phyloP scores from a whole-genome alignment of 2,113 vertebrate genomes.

The Lepisosteus oculatus region DNA sequence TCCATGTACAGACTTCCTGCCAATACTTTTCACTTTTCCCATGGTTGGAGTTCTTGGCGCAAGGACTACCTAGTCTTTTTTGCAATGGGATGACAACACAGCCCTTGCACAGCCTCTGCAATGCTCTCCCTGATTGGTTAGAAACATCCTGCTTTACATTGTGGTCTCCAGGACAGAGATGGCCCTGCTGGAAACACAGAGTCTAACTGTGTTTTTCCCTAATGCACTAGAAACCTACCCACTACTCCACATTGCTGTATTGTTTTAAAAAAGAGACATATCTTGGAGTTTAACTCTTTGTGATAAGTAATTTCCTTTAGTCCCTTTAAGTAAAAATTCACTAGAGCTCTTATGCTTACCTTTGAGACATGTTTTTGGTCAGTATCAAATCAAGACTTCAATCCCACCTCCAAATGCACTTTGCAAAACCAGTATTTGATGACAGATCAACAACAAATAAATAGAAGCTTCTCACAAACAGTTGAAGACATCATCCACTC shows the following conservation, averaged over 20 bases:
- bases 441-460: too few species aligned
- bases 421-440: too few species aligned
- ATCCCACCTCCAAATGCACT: too few species aligned
- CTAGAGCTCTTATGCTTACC: too few species aligned
- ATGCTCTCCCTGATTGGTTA: constrained; percentile 19
- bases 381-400: too few species aligned
- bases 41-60: constrained; percentile 22
- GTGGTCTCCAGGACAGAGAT: neutral
- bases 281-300: neutral
- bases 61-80: constrained; percentile 4
- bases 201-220: neutral
- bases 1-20: constrained; percentile 1
- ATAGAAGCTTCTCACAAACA: too few species aligned
- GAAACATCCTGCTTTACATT: constrained; percentile 6
- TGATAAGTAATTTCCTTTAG: neutral
- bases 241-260: neutral
- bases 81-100: constrained; percentile 24
- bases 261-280: neutral
- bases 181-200: neutral
- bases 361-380: too few species aligned
- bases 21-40: constrained; percentile 21
- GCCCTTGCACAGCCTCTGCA: constrained; percentile 15
- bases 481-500: too few species aligned
- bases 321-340: neutral
- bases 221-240: neutral